Percentiles rank a stretch among this genome's conserved stretches.
Conservation (phyloP, 2,888 invertebrate genomes). For the Timema cristinae region DNA sequence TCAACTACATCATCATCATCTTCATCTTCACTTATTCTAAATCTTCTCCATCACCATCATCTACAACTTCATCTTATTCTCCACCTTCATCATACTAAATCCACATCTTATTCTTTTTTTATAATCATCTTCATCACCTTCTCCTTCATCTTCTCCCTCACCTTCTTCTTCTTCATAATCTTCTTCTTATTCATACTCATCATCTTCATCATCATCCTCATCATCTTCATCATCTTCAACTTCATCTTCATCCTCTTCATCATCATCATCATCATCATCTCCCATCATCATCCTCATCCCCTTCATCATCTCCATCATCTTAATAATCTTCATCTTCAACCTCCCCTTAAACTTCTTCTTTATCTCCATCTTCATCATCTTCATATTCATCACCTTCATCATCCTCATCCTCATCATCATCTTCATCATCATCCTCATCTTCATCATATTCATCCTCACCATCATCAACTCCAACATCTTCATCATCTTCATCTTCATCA, state of each 20-base stretch:
- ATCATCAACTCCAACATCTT: slow-evolving; percentile 16
- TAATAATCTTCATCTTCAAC: slow-evolving; percentile 21
- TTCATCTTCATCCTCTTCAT: slow-evolving; percentile 23
- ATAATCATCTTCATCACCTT: slow-evolving; percentile 12
- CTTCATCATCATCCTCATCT: slow-evolving; percentile 18
- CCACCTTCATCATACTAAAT: slow-evolving; percentile 15
- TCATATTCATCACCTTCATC: slow-evolving; percentile 22
- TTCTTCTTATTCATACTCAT: slow-evolving; percentile 24
- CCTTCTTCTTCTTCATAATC: slow-evolving; percentile 23
- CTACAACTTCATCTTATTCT: slow-evolving; percentile 20
- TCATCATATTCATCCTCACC: slow-evolving; percentile 16
- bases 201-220: slow-evolving; percentile 21
- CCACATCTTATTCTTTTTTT: not conserved
- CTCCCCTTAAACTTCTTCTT: not conserved
- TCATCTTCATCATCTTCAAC: slow-evolving; percentile 24
- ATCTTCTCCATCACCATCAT: slow-evolving; percentile 24
- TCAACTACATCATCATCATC: slow-evolving; percentile 8
- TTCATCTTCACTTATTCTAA: slow-evolving; percentile 17
- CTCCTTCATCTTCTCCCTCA: slow-evolving; percentile 22
- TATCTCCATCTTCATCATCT: slow-evolving; percentile 14
- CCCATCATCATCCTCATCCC: slow-evolving; percentile 18
- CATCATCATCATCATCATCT: slow-evolving; percentile 24
- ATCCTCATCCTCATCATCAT: slow-evolving; percentile 21
- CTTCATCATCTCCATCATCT: slow-evolving; percentile 20
- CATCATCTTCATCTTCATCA: slow-evolving; percentile 16